Evolutionary conservation across 2,113 vertebrate genomes (phyloP).

Genomic region (Microtus pennsylvanicus): DNA sequence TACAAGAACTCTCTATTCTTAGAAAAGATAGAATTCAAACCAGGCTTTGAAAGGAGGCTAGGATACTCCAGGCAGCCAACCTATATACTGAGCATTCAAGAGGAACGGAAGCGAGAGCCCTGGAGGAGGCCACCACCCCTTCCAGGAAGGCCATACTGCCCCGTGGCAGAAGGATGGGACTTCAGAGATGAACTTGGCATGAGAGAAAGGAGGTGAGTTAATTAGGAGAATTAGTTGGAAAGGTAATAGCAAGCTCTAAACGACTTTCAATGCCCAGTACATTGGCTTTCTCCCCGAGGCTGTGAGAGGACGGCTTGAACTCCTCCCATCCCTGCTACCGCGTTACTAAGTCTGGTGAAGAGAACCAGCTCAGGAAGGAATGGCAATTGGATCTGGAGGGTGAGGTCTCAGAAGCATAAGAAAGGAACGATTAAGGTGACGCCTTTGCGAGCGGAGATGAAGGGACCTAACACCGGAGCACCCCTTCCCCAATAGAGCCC

Average conservation of each 20-base stretch:
- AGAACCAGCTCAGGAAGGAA: not conserved
- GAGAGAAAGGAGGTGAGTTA: not conserved
- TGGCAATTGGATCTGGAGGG: not conserved
- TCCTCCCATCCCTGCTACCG: not conserved
- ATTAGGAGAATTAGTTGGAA: constrained; percentile 41
- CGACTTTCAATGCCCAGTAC: not conserved
- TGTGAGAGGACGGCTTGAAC: not conserved
- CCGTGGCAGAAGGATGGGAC: not conserved
- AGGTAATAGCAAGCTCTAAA: not conserved
- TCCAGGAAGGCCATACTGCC: too few species aligned
- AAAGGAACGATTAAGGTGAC: not conserved
- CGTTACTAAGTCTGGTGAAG: not conserved
- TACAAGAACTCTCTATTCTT: constrained; percentile 10
- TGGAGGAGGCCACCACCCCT: not conserved
- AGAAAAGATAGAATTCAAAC: constrained; percentile 25
- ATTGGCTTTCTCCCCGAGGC: not conserved
- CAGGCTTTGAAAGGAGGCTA: not conserved
- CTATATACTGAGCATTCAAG: not conserved
- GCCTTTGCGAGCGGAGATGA: not conserved
- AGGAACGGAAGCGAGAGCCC: not conserved
- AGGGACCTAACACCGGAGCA: not conserved
- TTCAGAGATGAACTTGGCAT: not conserved
- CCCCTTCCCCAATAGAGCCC: fast-evolving
- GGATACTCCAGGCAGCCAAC: not conserved
- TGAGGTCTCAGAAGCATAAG: not conserved